Conservation (phyloP, 2,113 vertebrate species). For the Paraplagusia blochii region DNA sequence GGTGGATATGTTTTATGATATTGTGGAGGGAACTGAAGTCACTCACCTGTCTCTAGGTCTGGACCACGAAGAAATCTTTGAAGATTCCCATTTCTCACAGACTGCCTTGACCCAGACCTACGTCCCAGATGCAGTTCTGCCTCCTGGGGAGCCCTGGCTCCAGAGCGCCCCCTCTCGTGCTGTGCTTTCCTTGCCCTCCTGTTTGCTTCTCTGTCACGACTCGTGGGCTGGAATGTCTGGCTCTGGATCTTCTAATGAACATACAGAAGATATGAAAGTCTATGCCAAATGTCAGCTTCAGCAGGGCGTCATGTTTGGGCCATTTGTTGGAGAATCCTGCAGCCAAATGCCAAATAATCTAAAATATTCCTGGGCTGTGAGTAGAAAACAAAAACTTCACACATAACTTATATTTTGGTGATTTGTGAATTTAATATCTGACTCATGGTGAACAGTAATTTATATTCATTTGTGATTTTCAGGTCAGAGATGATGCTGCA, state of each 20-base stretch:
- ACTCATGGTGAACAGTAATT: too few species aligned
- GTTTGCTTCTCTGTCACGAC: slow-evolving; percentile 39
- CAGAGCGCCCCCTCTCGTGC: slow-evolving; percentile 54
- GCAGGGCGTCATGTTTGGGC: slow-evolving; percentile 74
- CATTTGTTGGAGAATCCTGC: slow-evolving; percentile 68
- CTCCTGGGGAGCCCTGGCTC: slow-evolving; percentile 58
- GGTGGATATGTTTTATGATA: too few species aligned
- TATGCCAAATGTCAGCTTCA: slow-evolving; percentile 63
- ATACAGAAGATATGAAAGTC: slow-evolving; percentile 43
- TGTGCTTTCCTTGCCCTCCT: slow-evolving; percentile 53
- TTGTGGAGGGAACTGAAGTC: too few species aligned
- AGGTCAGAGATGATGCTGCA: slow-evolving; percentile 64
- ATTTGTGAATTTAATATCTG: too few species aligned
- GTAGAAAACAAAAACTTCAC: slow-evolving; percentile 6
- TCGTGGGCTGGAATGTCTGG: background rate
- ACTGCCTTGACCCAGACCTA: slow-evolving; percentile 48
- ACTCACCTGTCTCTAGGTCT: too few species aligned
- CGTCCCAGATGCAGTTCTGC: slow-evolving; percentile 58
- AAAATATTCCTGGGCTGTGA: slow-evolving; percentile 76
- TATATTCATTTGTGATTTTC: background rate
- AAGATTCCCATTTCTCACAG: slow-evolving; percentile 44
- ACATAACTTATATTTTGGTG: too few species aligned
- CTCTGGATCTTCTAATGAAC: slow-evolving; percentile 18
- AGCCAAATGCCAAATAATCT: slow-evolving; percentile 57
- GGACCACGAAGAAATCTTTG: slow-evolving; percentile 49